A percentile compares a stretch with the other conserved stretches of the same genome.
Conservation (phyloP, 2,888 invertebrate genomes). For the Drosophila eohydei region DNA sequence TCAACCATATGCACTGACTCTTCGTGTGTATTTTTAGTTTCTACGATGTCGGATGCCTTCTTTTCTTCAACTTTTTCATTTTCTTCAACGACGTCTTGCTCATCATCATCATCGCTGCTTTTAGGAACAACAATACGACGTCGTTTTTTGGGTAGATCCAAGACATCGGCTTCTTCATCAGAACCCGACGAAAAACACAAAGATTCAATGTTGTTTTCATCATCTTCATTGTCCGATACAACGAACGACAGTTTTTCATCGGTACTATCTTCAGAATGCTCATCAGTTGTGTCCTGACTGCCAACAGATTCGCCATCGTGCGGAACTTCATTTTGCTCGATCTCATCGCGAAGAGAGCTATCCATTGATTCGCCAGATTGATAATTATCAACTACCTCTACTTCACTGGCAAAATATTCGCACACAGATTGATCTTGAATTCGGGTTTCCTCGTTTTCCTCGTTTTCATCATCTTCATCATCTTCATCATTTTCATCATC, state of each 20-base stretch:
- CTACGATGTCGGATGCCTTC: background rate
- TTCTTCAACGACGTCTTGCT: background rate
- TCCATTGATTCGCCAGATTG: conserved; percentile 84
- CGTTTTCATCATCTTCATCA: conserved; percentile 33
- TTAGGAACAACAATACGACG: conserved; percentile 49
- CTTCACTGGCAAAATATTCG: conserved; percentile 79
- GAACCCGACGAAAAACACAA: conserved; percentile 47
- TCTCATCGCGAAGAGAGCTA: conserved; percentile 86
- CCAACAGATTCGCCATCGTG: conserved; percentile 86
- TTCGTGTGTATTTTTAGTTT: background rate
- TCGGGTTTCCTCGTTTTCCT: conserved; percentile 12
- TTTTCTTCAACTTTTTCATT: background rate
- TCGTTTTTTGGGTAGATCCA: conserved; percentile 25
- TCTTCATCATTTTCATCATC: conserved; percentile 26
- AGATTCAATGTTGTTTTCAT: conserved; percentile 34
- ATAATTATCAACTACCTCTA: conserved; percentile 73
- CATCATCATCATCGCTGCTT: conserved; percentile 35
- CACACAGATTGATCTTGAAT: conserved; percentile 19
- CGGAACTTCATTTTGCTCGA: conserved; percentile 86
- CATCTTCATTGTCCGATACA: conserved; percentile 82
- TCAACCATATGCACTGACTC: background rate
- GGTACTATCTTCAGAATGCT: conserved; percentile 83
- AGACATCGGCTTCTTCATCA: conserved; percentile 23
- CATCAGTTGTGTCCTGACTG: conserved; percentile 85
- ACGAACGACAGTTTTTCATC: conserved; percentile 86